A percentile compares a stretch with the other conserved stretches of the same genome.
Evolutionary conservation across 2,113 vertebrate genomes (phyloP).

Genomic region (Monopterus albus): DNA sequence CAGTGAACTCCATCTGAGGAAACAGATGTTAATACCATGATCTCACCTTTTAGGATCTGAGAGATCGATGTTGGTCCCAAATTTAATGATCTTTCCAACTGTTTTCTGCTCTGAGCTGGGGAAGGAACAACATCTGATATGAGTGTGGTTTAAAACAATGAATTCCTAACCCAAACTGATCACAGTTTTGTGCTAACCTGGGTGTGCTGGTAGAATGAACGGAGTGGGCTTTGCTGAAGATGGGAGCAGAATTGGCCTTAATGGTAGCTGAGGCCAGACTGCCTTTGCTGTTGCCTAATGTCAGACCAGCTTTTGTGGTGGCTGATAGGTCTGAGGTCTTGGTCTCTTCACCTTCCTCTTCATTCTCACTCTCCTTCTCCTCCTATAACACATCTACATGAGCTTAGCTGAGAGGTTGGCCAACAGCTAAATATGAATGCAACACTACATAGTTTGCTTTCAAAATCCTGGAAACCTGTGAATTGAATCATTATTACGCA

Average conservation of each 20-base stretch:
- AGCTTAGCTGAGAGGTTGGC: slow-evolving; percentile 58
- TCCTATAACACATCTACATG: slow-evolving; percentile 81
- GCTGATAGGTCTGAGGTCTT: slow-evolving; percentile 73
- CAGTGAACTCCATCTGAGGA: too few species aligned
- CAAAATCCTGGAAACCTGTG: not conserved
- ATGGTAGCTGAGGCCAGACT: not conserved
- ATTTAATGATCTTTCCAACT: slow-evolving; percentile 89
- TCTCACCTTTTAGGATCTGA: slow-evolving; percentile 92
- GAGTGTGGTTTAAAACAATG: not conserved
- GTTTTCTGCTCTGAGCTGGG: slow-evolving; percentile 85
- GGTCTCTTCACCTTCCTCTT: slow-evolving; percentile 82
- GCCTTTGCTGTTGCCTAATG: slow-evolving; percentile 42
- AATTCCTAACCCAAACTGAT: not conserved
- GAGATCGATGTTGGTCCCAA: slow-evolving; percentile 94
- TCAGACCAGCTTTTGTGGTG: slow-evolving; percentile 49
- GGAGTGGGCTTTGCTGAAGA: slow-evolving; percentile 40
- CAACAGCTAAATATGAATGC: slow-evolving; percentile 14
- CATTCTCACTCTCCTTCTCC: slow-evolving; percentile 90
- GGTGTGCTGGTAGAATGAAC: slow-evolving; percentile 1
- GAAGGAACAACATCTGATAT: slow-evolving; percentile 9
- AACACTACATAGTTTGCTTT: not conserved
- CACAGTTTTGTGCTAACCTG: slow-evolving; percentile 53
- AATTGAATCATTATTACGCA: not conserved
- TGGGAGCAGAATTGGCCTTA: slow-evolving; percentile 40
- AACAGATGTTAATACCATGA: not conserved